phyloP scores from a whole-genome alignment of 2,888 invertebrate species.

The Brachypterus glaber region DNA sequence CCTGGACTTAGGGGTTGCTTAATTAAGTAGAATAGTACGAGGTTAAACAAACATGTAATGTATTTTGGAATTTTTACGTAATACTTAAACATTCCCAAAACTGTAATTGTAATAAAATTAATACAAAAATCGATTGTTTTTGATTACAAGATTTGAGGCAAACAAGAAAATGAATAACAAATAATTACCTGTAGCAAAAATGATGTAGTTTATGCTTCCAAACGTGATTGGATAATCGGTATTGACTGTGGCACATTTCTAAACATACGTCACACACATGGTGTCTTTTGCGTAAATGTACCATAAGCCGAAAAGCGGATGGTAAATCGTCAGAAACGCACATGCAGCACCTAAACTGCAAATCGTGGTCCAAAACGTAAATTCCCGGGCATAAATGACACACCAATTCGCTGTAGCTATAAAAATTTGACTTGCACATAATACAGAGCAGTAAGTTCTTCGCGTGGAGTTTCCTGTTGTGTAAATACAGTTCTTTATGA shows the following conservation, averaged over 20 bases:
- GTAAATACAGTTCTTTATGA: conserved; percentile 77
- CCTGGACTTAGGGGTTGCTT: too few relatives aligned
- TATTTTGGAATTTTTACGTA: too few relatives aligned
- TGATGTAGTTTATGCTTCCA: conserved; percentile 87
- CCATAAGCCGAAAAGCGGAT: conserved; percentile 82
- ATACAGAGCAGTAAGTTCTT: conserved; percentile 72
- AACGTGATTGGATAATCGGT: conserved; percentile 73
- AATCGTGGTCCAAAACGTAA: conserved; percentile 54
- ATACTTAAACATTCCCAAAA: too few relatives aligned
- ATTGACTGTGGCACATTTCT: conserved; percentile 70
- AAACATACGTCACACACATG: conserved; percentile 81
- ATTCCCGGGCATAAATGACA: conserved; percentile 80
- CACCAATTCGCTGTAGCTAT: conserved; percentile 76
- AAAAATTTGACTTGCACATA: conserved; percentile 82
- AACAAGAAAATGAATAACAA: too few relatives aligned
- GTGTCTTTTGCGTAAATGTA: conserved; percentile 74
- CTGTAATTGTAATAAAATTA: too few relatives aligned
- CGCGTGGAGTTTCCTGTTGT: conserved; percentile 79
- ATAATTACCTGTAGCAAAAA: conserved; percentile 77
- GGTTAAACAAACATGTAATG: too few relatives aligned
- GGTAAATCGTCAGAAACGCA: conserved; percentile 68
- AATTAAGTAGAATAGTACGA: too few relatives aligned
- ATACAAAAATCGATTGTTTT: too few relatives aligned
- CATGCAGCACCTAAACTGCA: conserved; percentile 72
- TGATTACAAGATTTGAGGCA: too few relatives aligned